A percentile compares a stretch with the other conserved stretches of the same genome.
Evolutionary conservation across 2,113 vertebrate species (phyloP).

Genomic region (Saguinus midas): DNA sequence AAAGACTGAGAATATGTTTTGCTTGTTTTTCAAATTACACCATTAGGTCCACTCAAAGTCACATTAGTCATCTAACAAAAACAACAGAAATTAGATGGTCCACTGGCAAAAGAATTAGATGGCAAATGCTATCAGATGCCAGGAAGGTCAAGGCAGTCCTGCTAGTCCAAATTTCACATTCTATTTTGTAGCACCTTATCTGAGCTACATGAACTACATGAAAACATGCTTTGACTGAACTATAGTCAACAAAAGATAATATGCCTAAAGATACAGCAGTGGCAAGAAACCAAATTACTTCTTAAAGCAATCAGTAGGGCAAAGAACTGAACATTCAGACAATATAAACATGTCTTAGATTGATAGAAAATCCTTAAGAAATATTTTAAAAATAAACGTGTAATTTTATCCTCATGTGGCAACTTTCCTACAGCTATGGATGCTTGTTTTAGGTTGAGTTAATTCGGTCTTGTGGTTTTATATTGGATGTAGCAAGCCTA

Average conservation of each 20-base stretch:
- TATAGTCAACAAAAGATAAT: neutral
- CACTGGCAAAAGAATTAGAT: neutral
- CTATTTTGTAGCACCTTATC: neutral
- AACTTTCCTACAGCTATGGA: neutral
- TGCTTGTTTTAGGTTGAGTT: constrained; percentile 41
- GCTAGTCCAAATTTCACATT: neutral
- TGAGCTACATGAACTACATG: neutral
- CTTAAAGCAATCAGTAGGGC: neutral
- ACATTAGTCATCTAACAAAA: neutral
- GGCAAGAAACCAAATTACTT: neutral
- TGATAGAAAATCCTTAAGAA: neutral
- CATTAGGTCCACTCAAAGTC: neutral
- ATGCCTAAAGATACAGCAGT: neutral
- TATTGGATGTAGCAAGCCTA: neutral
- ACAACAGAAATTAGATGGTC: neutral
- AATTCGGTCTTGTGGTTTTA: neutral
- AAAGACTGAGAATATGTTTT: neutral
- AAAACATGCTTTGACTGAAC: neutral
- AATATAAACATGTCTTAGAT: neutral
- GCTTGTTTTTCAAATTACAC: neutral
- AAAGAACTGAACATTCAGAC: neutral
- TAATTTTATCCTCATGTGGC: too few relatives aligned
- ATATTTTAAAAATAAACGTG: neutral
- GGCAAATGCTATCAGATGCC: neutral
- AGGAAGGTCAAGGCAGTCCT: neutral